phyloP scores from a whole-genome alignment of 1,140 invertebrate genomes.

The Adoxophyes honmai region DNA sequence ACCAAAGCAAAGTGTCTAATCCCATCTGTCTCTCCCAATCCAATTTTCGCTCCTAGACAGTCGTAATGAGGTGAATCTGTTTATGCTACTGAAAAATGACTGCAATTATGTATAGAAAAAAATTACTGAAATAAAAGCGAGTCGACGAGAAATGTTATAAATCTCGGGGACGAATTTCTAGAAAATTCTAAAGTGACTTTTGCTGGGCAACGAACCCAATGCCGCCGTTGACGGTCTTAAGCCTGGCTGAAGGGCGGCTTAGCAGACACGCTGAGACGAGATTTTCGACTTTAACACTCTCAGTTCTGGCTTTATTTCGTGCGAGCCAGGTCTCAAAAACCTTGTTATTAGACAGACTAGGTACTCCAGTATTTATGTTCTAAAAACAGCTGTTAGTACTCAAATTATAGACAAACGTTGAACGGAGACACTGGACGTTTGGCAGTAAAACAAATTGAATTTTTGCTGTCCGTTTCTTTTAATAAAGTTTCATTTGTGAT shows the following conservation, averaged over 20 bases:
- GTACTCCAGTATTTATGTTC: background rate
- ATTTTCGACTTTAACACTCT: background rate
- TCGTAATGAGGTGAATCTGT: no score
- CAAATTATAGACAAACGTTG: background rate
- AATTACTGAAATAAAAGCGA: background rate
- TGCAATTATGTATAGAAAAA: no score
- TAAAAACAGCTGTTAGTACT: slow-evolving; percentile 3
- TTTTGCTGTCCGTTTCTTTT: background rate
- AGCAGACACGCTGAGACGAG: slow-evolving; percentile 13
- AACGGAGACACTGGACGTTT: background rate
- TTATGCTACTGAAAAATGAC: no score
- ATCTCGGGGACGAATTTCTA: slow-evolving; percentile 29
- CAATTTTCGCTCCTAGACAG: no score
- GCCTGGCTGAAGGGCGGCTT: slow-evolving; percentile 33
- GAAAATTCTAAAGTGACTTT: slow-evolving; percentile 33
- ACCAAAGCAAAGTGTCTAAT: no score
- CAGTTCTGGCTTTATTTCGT: background rate
- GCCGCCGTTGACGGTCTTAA: slow-evolving; percentile 29
- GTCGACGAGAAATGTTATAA: background rate
- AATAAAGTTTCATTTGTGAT: background rate
- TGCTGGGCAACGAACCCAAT: slow-evolving; percentile 27
- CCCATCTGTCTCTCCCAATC: no score
- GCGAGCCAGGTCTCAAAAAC: background rate
- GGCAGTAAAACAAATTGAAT: slow-evolving; percentile 10
- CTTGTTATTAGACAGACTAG: slow-evolving; percentile 14